Evolutionary conservation across 2,797 vertebrate species (phyloP).

Genomic region (Phrynocephalus forsythii): DNA sequence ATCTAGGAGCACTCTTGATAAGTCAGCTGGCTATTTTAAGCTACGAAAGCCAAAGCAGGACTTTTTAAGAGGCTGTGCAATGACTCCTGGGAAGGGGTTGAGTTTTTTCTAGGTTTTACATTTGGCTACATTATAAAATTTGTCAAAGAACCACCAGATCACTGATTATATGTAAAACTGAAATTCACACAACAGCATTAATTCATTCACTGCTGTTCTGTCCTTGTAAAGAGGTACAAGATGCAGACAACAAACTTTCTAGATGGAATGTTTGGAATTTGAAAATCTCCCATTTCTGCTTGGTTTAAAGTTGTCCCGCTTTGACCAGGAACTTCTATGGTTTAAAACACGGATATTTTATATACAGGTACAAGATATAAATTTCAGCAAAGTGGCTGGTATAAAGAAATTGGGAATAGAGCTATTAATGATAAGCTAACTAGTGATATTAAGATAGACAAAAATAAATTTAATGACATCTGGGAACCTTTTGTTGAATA

Average conservation of each 20-base stretch:
- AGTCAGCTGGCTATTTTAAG: slow-evolving; percentile 49
- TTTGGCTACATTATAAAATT: background rate
- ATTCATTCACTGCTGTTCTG: background rate
- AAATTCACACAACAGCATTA: background rate
- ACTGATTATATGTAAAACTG: background rate
- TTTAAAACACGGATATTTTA: background rate
- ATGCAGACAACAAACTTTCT: background rate
- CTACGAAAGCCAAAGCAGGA: slow-evolving; percentile 20
- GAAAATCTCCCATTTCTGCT: background rate
- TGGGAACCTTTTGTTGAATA: too few relatives aligned
- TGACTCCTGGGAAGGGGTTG: slow-evolving; percentile 15
- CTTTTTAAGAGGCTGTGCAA: slow-evolving; percentile 25
- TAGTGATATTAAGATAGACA: too few relatives aligned
- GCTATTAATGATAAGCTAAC: too few relatives aligned
- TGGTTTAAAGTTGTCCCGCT: background rate
- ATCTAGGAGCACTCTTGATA: slow-evolving; percentile 29
- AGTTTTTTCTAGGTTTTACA: slow-evolving; percentile 10
- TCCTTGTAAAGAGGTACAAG: background rate
- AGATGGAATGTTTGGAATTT: too few relatives aligned
- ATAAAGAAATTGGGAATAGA: too few relatives aligned
- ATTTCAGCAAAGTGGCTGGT: too few relatives aligned
- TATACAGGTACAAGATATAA: too few relatives aligned
- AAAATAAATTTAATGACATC: too few relatives aligned
- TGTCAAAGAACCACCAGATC: background rate
- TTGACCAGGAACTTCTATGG: background rate